A percentile compares a stretch with the other conserved stretches of the same genome.
Conservation (phyloP, 2,888 invertebrate genomes). For the Xylota sylvarum region DNA sequence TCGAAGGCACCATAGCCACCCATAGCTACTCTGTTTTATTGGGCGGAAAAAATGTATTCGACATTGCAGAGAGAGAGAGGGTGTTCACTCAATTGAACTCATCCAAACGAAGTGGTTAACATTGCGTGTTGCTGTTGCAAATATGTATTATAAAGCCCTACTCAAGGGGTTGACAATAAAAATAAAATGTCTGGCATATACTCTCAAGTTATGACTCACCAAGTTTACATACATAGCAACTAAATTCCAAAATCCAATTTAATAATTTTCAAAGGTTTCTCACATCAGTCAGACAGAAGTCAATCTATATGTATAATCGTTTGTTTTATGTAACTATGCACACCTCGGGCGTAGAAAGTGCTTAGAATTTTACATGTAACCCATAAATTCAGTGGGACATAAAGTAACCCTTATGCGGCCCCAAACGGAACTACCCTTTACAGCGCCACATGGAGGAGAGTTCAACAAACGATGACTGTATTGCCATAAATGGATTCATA, state of each 20-base stretch:
- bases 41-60: slow-evolving; percentile 2
- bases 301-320: slow-evolving; percentile 13
- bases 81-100: slow-evolving; percentile 55
- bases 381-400: slow-evolving; percentile 35
- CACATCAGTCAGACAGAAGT: slow-evolving; percentile 14
- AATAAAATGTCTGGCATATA: slow-evolving; percentile 33
- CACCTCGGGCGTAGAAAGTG: slow-evolving; percentile 5
- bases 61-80: slow-evolving; percentile 12
- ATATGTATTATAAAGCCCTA: slow-evolving; percentile 8
- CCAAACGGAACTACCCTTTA: slow-evolving; percentile 1
- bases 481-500: slow-evolving; percentile 71
- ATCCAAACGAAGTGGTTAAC: slow-evolving; percentile 43
- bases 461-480: slow-evolving; percentile 70
- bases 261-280: slow-evolving; percentile 35
- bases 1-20: neutral
- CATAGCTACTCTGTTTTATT: slow-evolving; percentile 21
- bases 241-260: slow-evolving; percentile 23
- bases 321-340: slow-evolving; percentile 24
- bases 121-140: slow-evolving; percentile 29
- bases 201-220: slow-evolving; percentile 49
- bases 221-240: neutral
- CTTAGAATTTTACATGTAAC: slow-evolving; percentile 11
- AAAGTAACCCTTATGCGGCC: slow-evolving; percentile 17
- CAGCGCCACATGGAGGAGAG: slow-evolving; percentile 11
- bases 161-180: slow-evolving; percentile 47